Conservation (phyloP, 92 coral and sea anemone genomes). For the Zoanthus gigantus region DNA sequence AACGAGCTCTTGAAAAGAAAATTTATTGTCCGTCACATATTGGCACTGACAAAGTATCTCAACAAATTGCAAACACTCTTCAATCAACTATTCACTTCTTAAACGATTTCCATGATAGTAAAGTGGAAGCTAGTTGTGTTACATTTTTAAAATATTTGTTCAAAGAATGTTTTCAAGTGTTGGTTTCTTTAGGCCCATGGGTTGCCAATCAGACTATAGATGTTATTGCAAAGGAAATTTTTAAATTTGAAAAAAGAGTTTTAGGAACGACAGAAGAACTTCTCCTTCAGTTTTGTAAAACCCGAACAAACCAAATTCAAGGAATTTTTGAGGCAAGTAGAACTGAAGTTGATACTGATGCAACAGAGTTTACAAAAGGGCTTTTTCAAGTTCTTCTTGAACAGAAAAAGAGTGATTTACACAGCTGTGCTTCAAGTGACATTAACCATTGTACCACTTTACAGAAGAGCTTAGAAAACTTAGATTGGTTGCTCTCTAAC, state of each 20-base stretch:
- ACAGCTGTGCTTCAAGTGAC: background rate
- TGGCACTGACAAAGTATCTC: constrained; percentile 25
- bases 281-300: constrained; percentile 64
- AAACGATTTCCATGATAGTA: constrained; percentile 6
- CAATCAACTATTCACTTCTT: constrained; percentile 53
- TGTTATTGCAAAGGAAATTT: constrained; percentile 54
- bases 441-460: background rate
- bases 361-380: constrained; percentile 30
- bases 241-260: constrained; percentile 67
- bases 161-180: constrained; percentile 58
- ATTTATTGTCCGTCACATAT: constrained; percentile 37
- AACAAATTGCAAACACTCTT: constrained; percentile 35
- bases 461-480: background rate
- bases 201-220: constrained; percentile 43
- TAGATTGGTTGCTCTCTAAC: background rate
- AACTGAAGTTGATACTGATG: constrained; percentile 2
- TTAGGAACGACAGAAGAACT: constrained; percentile 1
- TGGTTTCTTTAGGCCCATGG: constrained; percentile 69
- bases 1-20: constrained; percentile 58
- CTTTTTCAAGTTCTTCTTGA: constrained; percentile 30
- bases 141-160: constrained; percentile 48
- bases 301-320: constrained; percentile 44
- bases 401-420: constrained; percentile 6
- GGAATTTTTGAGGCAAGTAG: constrained; percentile 9
- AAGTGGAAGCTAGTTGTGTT: constrained; percentile 41